phyloP scores from a whole-genome alignment of 92 coral and sea anemone species.

The Ricordea florida region DNA sequence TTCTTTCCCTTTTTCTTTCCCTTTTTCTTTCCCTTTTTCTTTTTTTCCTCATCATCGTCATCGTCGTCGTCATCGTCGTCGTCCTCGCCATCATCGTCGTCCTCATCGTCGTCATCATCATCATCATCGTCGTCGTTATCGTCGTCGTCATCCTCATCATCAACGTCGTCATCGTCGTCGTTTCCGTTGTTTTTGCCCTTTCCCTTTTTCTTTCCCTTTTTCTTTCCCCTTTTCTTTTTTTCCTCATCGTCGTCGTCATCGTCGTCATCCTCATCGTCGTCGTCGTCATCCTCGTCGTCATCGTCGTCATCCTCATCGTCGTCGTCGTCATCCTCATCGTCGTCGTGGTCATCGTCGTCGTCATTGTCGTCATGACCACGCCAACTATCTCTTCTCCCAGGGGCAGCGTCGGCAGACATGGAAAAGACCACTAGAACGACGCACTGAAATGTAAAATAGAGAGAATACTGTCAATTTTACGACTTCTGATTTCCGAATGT shows the following conservation, averaged over 20 bases:
- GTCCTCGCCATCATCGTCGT: constrained; percentile 23
- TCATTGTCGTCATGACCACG: too few relatives aligned
- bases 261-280: neutral
- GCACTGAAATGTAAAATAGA: too few relatives aligned
- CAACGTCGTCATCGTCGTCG: neutral
- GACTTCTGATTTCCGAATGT: too few relatives aligned
- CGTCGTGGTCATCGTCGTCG: too few relatives aligned
- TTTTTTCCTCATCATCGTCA: neutral
- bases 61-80: constrained; percentile 25
- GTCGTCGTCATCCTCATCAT: neutral
- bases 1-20: too few relatives aligned
- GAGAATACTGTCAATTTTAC: too few relatives aligned
- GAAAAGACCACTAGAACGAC: too few relatives aligned
- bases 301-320: too few relatives aligned
- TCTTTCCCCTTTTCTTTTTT: too few relatives aligned
- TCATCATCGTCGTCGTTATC: neutral
- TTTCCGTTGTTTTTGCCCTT: neutral
- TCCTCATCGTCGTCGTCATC: neutral
- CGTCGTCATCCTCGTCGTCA: neutral
- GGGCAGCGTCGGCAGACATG: too few relatives aligned
- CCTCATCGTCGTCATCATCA: neutral
- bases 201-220: neutral
- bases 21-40: neutral
- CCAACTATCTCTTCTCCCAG: too few relatives aligned
- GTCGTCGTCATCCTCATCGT: too few relatives aligned